These are phyloP conservation scores for Lamellibrachia luymesi DNA, from an alignment of 1,140 invertebrate genomes.

Conservation along the genomic window DNA sequence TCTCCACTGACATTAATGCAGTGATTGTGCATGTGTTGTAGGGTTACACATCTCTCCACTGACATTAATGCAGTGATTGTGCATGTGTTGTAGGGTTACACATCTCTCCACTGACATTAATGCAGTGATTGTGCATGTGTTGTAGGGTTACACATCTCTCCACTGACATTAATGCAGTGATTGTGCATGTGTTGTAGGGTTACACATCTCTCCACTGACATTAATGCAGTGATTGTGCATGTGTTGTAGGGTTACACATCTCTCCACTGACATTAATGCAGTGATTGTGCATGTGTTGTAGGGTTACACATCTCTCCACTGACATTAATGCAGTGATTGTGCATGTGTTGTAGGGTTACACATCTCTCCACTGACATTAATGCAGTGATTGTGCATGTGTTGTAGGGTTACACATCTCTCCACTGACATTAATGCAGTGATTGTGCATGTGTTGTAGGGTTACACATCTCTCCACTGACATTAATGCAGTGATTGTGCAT, in stretches of 20 bases:
- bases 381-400: background rate
- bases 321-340: background rate
- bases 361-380: conserved; percentile 59
- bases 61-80: background rate
- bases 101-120: conserved; percentile 71
- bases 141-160: background rate
- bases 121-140: background rate
- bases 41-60: conserved; percentile 59
- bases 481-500: too few relatives aligned
- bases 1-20: background rate
- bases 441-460: background rate
- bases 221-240: background rate
- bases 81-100: conserved; percentile 70
- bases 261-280: conserved; percentile 59
- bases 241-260: background rate
- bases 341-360: background rate
- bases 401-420: conserved; percentile 83
- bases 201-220: conserved; percentile 82
- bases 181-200: conserved; percentile 60
- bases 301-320: conserved; percentile 91
- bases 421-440: conserved; percentile 60
- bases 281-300: background rate
- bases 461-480: too few relatives aligned
- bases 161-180: conserved; percentile 59
- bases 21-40: background rate